Percentiles rank a stretch among this genome's conserved stretches.
Conservation (phyloP, 2,888 invertebrate species). For the Apotomis capreana region DNA sequence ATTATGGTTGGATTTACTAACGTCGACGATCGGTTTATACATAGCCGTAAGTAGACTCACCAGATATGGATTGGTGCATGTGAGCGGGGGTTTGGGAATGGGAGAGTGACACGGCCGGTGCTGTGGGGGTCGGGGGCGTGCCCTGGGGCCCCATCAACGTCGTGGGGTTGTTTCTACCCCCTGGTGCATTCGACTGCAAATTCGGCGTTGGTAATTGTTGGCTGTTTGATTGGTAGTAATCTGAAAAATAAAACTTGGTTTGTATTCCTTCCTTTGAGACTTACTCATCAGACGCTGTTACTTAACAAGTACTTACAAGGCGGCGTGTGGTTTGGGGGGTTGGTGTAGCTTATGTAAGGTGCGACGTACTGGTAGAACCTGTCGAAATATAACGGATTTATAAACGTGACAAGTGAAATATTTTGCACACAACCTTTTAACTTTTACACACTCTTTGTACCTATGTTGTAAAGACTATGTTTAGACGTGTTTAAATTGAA, state of each 20-base stretch:
- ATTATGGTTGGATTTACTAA: too few species aligned
- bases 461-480: too few species aligned
- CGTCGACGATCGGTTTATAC: too few species aligned
- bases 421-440: too few species aligned
- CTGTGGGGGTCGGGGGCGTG: constrained; percentile 60
- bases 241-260: constrained; percentile 50
- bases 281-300: neutral
- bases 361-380: constrained; percentile 73
- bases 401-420: neutral
- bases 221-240: constrained; percentile 68
- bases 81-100: constrained; percentile 67
- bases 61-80: constrained; percentile 70
- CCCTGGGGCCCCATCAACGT: constrained; percentile 65
- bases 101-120: constrained; percentile 63
- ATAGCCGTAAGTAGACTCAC: constrained; percentile 50
- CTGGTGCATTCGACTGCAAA: constrained; percentile 61
- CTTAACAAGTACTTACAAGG: constrained; percentile 65
- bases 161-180: constrained; percentile 60
- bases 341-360: constrained; percentile 69
- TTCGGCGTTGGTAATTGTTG: constrained; percentile 74
- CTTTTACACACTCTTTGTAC: too few species aligned
- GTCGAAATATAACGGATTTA: constrained; percentile 44
- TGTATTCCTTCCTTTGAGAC: neutral
- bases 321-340: constrained; percentile 66
- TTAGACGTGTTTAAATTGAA: too few species aligned